Evolutionary conservation across 30 jellyfish, hydroid and myxozoan species (phyloP).

Genomic region (Mastigias papua): DNA sequence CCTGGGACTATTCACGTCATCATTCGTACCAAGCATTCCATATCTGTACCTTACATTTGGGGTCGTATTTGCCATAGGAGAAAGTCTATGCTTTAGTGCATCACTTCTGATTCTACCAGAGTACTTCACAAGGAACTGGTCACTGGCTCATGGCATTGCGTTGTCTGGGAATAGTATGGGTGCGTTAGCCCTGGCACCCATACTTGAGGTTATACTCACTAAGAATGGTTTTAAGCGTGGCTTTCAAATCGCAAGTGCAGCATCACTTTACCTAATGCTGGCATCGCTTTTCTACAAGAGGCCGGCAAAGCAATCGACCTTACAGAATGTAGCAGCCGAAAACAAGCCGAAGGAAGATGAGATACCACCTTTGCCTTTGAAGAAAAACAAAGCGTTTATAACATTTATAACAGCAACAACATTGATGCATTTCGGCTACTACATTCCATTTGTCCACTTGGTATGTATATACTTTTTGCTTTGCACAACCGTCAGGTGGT

Average conservation of each 20-base stretch:
- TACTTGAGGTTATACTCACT: conserved; percentile 52
- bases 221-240: conserved; percentile 77
- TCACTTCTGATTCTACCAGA: conserved; percentile 86
- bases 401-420: conserved; percentile 78
- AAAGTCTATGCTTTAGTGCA: conserved; percentile 84
- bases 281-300: conserved; percentile 81
- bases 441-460: conserved; percentile 90
- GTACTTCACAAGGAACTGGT: conserved; percentile 86
- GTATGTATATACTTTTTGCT: too few relatives aligned
- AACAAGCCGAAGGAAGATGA: conserved; percentile 35
- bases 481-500: too few relatives aligned
- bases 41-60: conserved; percentile 86
- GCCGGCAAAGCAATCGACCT: conserved; percentile 55
- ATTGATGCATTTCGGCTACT: conserved; percentile 89
- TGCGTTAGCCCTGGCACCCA: conserved; percentile 88
- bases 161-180: conserved; percentile 91
- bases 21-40: conserved; percentile 86
- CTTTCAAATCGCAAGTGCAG: conserved; percentile 76
- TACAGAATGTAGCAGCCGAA: conserved; percentile 20
- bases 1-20: conserved; percentile 80
- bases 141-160: conserved; percentile 95
- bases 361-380: conserved; percentile 43
- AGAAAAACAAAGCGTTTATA: conserved; percentile 79
- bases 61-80: conserved; percentile 77
- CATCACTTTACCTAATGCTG: conserved; percentile 67